phyloP scores from a whole-genome alignment of 2,888 invertebrate genomes.

The Limnephilus marmoratus region DNA sequence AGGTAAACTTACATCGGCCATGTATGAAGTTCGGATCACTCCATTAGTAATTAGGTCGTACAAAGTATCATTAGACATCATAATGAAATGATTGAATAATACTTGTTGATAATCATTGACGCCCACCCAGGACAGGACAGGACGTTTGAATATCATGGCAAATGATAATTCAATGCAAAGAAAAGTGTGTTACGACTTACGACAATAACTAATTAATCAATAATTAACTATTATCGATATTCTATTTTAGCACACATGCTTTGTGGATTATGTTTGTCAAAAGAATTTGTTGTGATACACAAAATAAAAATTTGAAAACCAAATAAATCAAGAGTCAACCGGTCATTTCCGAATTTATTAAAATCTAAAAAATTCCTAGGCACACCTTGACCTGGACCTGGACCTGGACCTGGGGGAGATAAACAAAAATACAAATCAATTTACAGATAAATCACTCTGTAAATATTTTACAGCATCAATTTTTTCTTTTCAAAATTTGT shows the following conservation, averaged over 20 bases:
- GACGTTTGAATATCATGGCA: neutral
- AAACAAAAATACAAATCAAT: neutral
- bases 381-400: neutral
- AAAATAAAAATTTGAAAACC: neutral
- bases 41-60: no score
- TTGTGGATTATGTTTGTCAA: neutral
- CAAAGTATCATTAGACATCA: neutral
- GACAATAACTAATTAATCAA: neutral
- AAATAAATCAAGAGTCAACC: neutral
- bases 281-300: neutral
- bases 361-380: neutral
- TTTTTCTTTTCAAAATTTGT: no score
- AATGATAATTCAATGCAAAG: neutral
- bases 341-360: no score
- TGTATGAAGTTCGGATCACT: no score
- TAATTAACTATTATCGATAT: neutral
- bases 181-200: neutral
- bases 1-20: no score
- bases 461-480: no score
- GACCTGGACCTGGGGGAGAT: neutral
- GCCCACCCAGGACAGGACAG: neutral
- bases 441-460: neutral
- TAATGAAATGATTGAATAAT: neutral
- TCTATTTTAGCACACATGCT: neutral
- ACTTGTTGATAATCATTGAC: neutral